Evolutionary conservation across 2,888 invertebrate genomes (phyloP).

Genomic region (Shargacucullia verbasci): DNA sequence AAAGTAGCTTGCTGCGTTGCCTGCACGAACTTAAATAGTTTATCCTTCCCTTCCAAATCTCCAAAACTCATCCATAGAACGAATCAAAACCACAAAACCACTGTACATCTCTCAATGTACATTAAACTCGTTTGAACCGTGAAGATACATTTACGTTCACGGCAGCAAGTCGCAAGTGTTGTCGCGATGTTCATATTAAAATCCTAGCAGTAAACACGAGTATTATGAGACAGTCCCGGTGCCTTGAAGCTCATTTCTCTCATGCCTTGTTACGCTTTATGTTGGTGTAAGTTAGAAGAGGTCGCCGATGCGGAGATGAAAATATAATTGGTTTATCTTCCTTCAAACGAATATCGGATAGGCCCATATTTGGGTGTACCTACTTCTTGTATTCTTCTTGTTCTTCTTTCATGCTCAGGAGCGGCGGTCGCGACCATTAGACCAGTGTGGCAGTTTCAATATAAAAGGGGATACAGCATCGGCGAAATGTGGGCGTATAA

Average conservation of each 20-base stretch:
- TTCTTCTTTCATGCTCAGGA: too few species aligned
- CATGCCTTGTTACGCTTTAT: conserved; percentile 57
- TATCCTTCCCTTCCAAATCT: too few species aligned
- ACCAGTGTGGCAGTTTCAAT: too few species aligned
- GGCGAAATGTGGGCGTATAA: too few species aligned
- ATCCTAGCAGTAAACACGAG: conserved; percentile 50
- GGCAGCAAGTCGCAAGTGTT: conserved; percentile 23
- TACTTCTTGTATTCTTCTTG: too few species aligned
- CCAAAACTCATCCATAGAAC: background rate
- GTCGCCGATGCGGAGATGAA: background rate
- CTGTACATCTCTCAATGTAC: conserved; percentile 16
- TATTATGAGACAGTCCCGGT: conserved; percentile 55
- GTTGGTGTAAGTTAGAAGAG: conserved; percentile 22
- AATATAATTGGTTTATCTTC: too few species aligned
- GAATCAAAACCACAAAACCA: conserved; percentile 1
- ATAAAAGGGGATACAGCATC: too few species aligned
- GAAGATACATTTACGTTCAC: conserved; percentile 24
- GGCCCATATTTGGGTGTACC: too few species aligned
- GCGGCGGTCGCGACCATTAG: too few species aligned
- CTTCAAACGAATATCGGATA: too few species aligned
- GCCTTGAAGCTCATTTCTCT: conserved; percentile 63
- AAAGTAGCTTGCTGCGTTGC: too few species aligned
- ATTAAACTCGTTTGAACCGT: conserved; percentile 3
- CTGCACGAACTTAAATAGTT: too few species aligned
- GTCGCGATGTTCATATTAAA: conserved; percentile 59